Conservation (phyloP, 2,113 vertebrate genomes). For the Scomber scombrus region DNA sequence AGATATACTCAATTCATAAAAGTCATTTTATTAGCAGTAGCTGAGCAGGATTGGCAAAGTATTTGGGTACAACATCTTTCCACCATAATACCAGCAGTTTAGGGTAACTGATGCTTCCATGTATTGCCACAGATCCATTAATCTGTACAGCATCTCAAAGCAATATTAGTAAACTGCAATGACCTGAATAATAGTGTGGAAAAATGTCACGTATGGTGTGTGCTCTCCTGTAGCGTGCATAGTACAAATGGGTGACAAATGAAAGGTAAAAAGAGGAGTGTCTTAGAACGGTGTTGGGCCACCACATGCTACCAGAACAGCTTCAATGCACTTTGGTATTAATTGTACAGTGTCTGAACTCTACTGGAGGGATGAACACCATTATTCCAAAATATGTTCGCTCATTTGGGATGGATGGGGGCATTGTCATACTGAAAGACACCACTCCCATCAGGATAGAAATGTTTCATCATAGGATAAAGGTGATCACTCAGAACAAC, state of each 20-base stretch:
- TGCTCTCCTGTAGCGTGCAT: slow-evolving; percentile 26
- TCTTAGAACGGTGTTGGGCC: too few species aligned
- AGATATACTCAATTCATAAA: slow-evolving; percentile 41
- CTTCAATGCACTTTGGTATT: too few species aligned
- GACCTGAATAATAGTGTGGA: slow-evolving; percentile 25
- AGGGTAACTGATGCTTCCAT: slow-evolving; percentile 51
- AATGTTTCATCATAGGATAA: too few species aligned
- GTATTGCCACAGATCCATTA: slow-evolving; percentile 54
- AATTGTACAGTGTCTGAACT: not conserved
- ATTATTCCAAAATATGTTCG: too few species aligned
- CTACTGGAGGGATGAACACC: too few species aligned
- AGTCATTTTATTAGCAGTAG: slow-evolving; percentile 57
- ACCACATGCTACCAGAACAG: too few species aligned
- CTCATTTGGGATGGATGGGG: too few species aligned
- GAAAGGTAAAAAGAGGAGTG: too few species aligned
- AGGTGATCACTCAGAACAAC: too few species aligned
- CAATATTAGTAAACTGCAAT: slow-evolving; percentile 47
- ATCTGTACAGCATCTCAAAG: slow-evolving; percentile 28
- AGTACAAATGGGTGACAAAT: not conserved
- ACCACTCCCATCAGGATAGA: too few species aligned
- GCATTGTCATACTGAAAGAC: too few species aligned
- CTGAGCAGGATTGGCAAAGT: slow-evolving; percentile 43
- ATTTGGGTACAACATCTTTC: not conserved
- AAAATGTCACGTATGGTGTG: slow-evolving; percentile 35
- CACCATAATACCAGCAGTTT: slow-evolving; percentile 18